Percentiles rank a stretch among this genome's conserved stretches.
Evolutionary conservation across 2,888 invertebrate species (phyloP).

Genomic region (Spisula solida): DNA sequence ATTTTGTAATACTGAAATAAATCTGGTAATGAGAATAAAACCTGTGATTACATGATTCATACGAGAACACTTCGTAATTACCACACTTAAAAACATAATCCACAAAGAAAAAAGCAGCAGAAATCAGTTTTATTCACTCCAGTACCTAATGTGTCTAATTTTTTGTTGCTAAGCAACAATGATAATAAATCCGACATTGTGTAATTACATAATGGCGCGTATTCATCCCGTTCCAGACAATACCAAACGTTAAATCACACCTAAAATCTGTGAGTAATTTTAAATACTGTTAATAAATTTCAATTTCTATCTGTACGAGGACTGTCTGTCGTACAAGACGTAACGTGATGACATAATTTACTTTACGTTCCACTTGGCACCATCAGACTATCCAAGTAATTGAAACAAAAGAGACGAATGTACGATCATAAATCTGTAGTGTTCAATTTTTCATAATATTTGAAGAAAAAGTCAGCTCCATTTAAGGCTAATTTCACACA

Average conservation of each 20-base stretch:
- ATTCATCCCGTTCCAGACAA: not conserved
- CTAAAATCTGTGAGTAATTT: constrained; percentile 20
- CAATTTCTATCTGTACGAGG: not conserved
- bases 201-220: not conserved
- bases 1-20: not conserved
- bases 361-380: constrained; percentile 32
- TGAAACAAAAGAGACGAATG: constrained; percentile 28
- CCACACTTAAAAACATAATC: not conserved
- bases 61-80: not conserved
- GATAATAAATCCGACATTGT: constrained; percentile 7
- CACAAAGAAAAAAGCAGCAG: not conserved
- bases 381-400: constrained; percentile 11
- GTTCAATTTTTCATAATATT: constrained; percentile 26
- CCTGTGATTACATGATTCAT: not conserved
- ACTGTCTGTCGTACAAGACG: constrained; percentile 4
- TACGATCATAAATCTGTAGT: not conserved
- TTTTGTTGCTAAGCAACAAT: constrained; percentile 21
- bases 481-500: constrained; percentile 22
- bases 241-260: not conserved
- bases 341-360: constrained; percentile 38
- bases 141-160: not conserved
- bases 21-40: not conserved
- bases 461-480: constrained; percentile 20
- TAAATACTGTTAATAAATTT: constrained; percentile 25
- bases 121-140: not conserved